Base-by-base conservation (phyloP, 1,140 invertebrate species). In the Drosophila subobscura region DNA sequence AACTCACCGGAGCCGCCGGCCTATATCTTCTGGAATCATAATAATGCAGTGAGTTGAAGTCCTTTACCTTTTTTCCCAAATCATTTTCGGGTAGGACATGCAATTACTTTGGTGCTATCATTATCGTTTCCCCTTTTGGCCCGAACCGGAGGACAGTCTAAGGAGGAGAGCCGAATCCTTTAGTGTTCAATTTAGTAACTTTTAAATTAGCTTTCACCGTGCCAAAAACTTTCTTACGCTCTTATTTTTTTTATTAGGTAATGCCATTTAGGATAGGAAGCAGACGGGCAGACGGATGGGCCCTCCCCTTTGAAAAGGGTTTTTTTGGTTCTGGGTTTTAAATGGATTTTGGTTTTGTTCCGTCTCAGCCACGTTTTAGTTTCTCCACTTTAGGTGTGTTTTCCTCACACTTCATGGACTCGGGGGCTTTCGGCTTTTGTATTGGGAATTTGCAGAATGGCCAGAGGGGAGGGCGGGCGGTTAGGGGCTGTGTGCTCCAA, bases 1-100 rank as follows among this genome's bases (percentile, higher is more conserved):
- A 96, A 96, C 90, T 97, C 96, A 84, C 97, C 97, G 12, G 97
- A 98, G 90, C 96, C 97, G 55, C 97, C 97, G 40, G 96, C 96
- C 45, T 98, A 97, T 92, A 97, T 98, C 90, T 97, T 97, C 92
- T 98, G 96, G 96, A 97, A 97, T 93, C 96, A 97, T 92, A 97
- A 97, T 92, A 94, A 97, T 91, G 96, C 95, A 86, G 96, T 97
- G 93, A 96, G 91, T 92, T 40, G 27, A 41, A 63, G 46, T 42
- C 44, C 45, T 40, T 8, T 7, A 67, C 29, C 20, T 12, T 27
- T 46, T 12, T 27, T 46, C n/a, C 23, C n/a, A 6, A 7, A 41
- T 37, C 25, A 54, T 58, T 61, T 40, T 45, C 22, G 33, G 33
- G 33, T 10, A 54, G 46, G 74, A 59, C 55, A 60, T 49, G 58